These are phyloP conservation scores for Centruroides sculpturatus DNA, from an alignment of 1,140 invertebrate genomes.

Conservation along the genomic window DNA sequence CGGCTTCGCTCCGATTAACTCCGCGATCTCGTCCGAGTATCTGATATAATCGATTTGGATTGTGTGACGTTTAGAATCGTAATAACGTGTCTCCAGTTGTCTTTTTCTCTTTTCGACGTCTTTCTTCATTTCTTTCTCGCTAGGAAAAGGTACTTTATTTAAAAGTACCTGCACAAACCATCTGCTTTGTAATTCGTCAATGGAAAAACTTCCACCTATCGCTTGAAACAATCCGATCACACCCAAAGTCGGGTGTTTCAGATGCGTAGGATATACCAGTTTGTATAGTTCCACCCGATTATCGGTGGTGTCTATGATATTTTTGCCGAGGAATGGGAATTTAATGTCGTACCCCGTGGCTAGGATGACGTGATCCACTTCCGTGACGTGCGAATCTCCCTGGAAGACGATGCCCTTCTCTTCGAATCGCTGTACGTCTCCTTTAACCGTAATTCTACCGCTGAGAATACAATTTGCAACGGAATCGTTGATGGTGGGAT, in stretches of 20 bases:
- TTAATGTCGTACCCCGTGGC: not conserved
- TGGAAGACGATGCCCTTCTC: constrained; percentile 27
- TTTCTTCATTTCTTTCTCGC: constrained; percentile 9
- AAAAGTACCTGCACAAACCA: constrained; percentile 14
- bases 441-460: constrained; percentile 31
- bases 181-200: constrained; percentile 31
- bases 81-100: constrained; percentile 8
- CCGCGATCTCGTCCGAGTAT: constrained; percentile 15
- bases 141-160: constrained; percentile 11
- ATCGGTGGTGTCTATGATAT: constrained; percentile 17
- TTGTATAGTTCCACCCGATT: constrained; percentile 34
- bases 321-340: constrained; percentile 13
- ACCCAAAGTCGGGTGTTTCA: constrained; percentile 25
- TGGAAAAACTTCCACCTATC: constrained; percentile 35
- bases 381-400: constrained; percentile 11
- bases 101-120: constrained; percentile 17
- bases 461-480: constrained; percentile 34
- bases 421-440: constrained; percentile 26
- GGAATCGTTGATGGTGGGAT: constrained; percentile 40
- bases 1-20: constrained; percentile 8
- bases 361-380: constrained; percentile 25
- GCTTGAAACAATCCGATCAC: constrained; percentile 38
- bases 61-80: constrained; percentile 13
- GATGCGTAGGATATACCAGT: constrained; percentile 30
- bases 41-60: constrained; percentile 12